A percentile compares a stretch with the other conserved stretches of the same genome.
Evolutionary conservation across 2,113 vertebrate species (phyloP).

Genomic region (Ptilonorhynchus violaceus): DNA sequence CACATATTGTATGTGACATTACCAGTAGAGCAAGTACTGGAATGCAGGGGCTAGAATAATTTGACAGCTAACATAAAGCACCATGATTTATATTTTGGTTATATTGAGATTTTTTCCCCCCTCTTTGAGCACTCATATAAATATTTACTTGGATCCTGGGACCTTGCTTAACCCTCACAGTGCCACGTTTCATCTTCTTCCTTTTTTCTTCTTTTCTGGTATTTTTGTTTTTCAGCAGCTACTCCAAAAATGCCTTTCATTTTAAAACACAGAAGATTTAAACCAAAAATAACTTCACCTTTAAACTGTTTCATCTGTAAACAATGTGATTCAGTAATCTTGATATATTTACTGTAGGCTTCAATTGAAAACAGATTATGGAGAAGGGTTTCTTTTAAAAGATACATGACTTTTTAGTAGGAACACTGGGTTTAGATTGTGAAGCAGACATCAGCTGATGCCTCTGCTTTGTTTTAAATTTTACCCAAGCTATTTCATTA

Average conservation of each 20-base stretch:
- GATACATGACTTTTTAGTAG: slow-evolving; percentile 18
- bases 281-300: slow-evolving; percentile 61
- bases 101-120: slow-evolving; percentile 65
- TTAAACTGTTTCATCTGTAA: slow-evolving; percentile 50
- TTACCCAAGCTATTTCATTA: slow-evolving; percentile 29
- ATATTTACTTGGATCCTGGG: slow-evolving; percentile 76
- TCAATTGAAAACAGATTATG: slow-evolving; percentile 54
- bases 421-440: slow-evolving; percentile 9
- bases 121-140: slow-evolving; percentile 72
- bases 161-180: slow-evolving; percentile 71
- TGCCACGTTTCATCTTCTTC: slow-evolving; percentile 40
- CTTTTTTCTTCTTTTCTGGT: background rate
- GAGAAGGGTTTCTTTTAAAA: slow-evolving; percentile 29
- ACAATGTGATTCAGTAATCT: slow-evolving; percentile 36
- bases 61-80: slow-evolving; percentile 73
- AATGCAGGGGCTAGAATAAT: slow-evolving; percentile 58
- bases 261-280: slow-evolving; percentile 25
- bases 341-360: slow-evolving; percentile 47
- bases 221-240: background rate
- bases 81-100: slow-evolving; percentile 72
- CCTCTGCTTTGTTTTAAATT: slow-evolving; percentile 39
- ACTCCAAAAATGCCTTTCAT: slow-evolving; percentile 38
- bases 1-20: slow-evolving; percentile 22
- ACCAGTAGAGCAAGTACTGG: slow-evolving; percentile 62
- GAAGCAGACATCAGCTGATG: slow-evolving; percentile 21